These are phyloP conservation scores for Eulithis prunata DNA, from an alignment of 2,888 invertebrate genomes.

Conservation along the genomic window DNA sequence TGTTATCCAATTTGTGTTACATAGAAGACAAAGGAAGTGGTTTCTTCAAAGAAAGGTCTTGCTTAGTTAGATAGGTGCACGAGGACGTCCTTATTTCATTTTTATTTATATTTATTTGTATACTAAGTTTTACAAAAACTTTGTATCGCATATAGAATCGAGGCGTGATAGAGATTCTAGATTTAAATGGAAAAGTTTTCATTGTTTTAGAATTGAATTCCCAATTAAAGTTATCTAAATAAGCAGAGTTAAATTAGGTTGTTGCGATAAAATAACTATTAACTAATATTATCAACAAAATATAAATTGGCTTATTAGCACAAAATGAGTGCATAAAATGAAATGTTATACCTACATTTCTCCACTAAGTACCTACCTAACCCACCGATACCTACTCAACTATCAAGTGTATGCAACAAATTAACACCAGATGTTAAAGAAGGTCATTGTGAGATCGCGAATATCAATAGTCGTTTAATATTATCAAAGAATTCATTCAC, in stretches of 20 bases:
- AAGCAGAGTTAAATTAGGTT: neutral
- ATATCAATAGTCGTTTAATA: constrained; percentile 54
- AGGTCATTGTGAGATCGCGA: constrained; percentile 31
- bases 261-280: neutral
- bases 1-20: constrained; percentile 72
- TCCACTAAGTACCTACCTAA: neutral
- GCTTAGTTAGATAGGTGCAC: neutral
- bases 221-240: constrained; percentile 13
- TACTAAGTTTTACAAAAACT: neutral
- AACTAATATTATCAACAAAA: constrained; percentile 2
- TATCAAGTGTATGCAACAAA: constrained; percentile 14
- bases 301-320: neutral
- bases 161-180: too few relatives aligned
- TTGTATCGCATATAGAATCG: too few relatives aligned
- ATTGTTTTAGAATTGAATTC: too few relatives aligned
- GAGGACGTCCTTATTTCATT: too few relatives aligned
- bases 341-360: constrained; percentile 13
- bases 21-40: constrained; percentile 72
- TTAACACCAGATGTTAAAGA: constrained; percentile 38
- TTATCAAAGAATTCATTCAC: constrained; percentile 68
- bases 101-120: too few relatives aligned
- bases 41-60: constrained; percentile 64
- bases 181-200: neutral
- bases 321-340: constrained; percentile 6
- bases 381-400: neutral